Evolutionary conservation across 1,140 invertebrate genomes (phyloP), one percentile per base, ranked within the genome.

Genomic region (Calliphora vicina): DNA sequence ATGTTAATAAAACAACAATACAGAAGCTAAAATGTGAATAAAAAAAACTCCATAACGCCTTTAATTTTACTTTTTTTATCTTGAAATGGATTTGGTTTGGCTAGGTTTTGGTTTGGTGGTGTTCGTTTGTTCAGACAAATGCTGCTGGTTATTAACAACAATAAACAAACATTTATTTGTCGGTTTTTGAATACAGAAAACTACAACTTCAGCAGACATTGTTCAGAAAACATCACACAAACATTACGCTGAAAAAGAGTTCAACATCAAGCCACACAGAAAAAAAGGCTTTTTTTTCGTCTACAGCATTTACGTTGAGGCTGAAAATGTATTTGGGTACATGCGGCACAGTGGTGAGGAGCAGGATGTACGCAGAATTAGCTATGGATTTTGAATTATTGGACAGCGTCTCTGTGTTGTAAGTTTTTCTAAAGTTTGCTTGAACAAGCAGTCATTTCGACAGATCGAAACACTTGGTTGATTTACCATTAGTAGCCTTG

Each of bases 1-100:
- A 4, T 8, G 29, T 17, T n/a, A 20, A 76, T 42, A 78, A 20
- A 78, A 78, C 15, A 10, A n/a, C 17, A 78, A 78, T 43, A 78
- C 74, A 78, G 74, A 78, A 76, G 74, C 74, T 76, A n/a, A 76
- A 76, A 42, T 43, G n/a, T n/a, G 42, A 43, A 35, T 74, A n/a
- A 27, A 74, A 74, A 76, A 74, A 74, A 76, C 73, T 78, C 43
- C 74, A 43, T 78, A 78, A 78, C 74, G 74, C 74, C 74, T 78
- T 45, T 78, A 43, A n/a, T 20, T 42, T n/a, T n/a, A n/a, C 9
- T 74, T 74, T 74, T 35, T 35, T 35, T 74, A 15, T 57, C n/a
- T n/a, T 57, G 13, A 5, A 57, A 15, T 57, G 5, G 13, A 13
- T 15, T 57, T 57, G 1, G 13, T 17, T 57, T 57, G 13, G 50